Evolutionary conservation across 2,888 invertebrate species (phyloP), one percentile per base, ranked within the genome.

Genomic region (Celastrina argiolus): DNA sequence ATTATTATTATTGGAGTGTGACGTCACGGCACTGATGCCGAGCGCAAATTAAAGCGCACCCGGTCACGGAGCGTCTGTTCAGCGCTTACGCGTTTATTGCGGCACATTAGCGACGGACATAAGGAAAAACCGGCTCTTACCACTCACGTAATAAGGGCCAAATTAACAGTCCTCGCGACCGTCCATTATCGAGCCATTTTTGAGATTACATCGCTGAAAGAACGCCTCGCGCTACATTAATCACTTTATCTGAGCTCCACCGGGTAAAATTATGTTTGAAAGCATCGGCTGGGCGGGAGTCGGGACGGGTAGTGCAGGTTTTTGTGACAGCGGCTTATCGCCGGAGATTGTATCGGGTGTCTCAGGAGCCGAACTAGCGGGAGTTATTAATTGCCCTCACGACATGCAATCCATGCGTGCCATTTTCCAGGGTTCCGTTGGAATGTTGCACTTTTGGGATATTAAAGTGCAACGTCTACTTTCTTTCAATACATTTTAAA

Each of bases 131-230:
- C 36, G 22, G 10, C 65, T 34, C 39, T n/a, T 67, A 34, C 63
- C n/a, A 56, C 63, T 42, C 8, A 5, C 39, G 34, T 18, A 42
- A 65, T 65, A 56, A 41, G n/a, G 36, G 26, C 45, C 2, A 42
- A 59, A 68, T 68, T 68, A 68, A 73, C 69, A 67, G 66, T 63
- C 70, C 71, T 70, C 71, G 71, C 69, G 72, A 70, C 67, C 71
- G 70, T 70, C 72, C 73, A 74, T 75, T 75, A 75, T 72, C 74
- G 69, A 68, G 69, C 73, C 73, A 70, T 75, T 74, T 71, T 69
- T 73, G 71, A 74, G 75, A 75, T 75, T 72, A 72, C 71, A 74
- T 75, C 76, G 73, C 72, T 73, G 74, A 72, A 73, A 73, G 74
- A 72, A 69, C 74, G 74, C 72, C 72, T 72, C 71, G 70, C 70